phyloP scores from a whole-genome alignment of 2,113 vertebrate genomes.

The Polypterus bichir region DNA sequence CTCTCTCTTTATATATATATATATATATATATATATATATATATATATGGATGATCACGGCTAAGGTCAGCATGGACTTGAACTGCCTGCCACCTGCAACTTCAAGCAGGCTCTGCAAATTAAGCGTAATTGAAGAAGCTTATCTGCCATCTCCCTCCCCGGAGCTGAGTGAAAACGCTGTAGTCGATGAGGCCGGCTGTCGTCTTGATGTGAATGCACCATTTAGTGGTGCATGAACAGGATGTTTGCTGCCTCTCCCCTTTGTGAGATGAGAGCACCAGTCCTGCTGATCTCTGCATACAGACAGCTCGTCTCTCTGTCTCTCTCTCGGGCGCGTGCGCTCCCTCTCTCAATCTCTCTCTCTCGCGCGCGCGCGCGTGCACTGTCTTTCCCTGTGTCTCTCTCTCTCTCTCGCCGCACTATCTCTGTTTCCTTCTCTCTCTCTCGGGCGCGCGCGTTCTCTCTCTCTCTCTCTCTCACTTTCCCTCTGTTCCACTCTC shows the following conservation, averaged over 20 bases:
- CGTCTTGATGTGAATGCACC: constrained; percentile 9
- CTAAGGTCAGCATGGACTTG: too few relatives aligned
- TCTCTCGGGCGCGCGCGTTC: too few relatives aligned
- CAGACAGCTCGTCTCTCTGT: constrained; percentile 8
- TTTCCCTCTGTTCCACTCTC: too few relatives aligned
- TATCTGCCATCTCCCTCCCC: background rate
- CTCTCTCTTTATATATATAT: too few relatives aligned
- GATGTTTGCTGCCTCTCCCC: constrained; percentile 1
- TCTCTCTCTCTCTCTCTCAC: too few relatives aligned
- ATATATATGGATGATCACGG: too few relatives aligned
- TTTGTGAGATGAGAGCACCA: background rate
- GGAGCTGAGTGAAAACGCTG: constrained; percentile 11
- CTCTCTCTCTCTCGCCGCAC: background rate
- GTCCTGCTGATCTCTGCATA: constrained; percentile 4
- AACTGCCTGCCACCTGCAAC: background rate
- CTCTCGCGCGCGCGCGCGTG: background rate
- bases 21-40: too few relatives aligned
- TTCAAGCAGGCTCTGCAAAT: background rate
- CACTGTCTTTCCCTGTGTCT: too few relatives aligned
- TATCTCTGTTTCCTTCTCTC: too few relatives aligned
- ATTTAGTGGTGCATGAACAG: constrained; percentile 7
- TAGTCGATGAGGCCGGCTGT: constrained; percentile 7
- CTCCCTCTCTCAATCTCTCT: constrained; percentile 2
- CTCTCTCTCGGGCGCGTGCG: background rate
- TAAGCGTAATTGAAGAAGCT: background rate